A percentile compares a stretch with the other conserved stretches of the same genome.
Conservation (phyloP, 2,797 vertebrate species). For the Leptatherina wallacei region DNA sequence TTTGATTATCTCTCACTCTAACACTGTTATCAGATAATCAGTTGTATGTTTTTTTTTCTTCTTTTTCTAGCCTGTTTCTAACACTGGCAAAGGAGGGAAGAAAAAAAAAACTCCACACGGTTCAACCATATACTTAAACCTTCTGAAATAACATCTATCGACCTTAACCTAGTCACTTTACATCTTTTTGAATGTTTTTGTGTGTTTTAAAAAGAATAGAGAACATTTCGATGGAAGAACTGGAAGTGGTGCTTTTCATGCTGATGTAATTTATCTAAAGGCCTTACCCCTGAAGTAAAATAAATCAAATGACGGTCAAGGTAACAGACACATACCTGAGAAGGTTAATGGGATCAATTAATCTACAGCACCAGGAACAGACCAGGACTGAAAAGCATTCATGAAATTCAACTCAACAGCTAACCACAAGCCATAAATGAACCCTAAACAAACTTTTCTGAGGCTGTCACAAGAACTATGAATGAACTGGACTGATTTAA, state of each 20-base stretch:
- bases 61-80: constrained; percentile 25
- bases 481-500: constrained; percentile 13
- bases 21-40: constrained; percentile 47
- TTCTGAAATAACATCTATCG: background rate
- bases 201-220: background rate
- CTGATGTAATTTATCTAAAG: background rate
- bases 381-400: constrained; percentile 2
- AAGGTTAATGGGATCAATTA: constrained; percentile 14
- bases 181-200: background rate
- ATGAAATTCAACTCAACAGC: constrained; percentile 3
- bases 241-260: background rate
- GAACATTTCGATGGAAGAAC: constrained; percentile 7
- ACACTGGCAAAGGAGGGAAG: constrained; percentile 1
- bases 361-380: background rate
- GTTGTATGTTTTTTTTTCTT: constrained; percentile 35
- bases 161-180: background rate
- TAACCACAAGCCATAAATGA: background rate
- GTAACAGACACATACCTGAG: constrained; percentile 5
- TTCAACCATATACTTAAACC: background rate
- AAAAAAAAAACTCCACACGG: constrained; percentile 1
- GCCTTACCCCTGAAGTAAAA: background rate
- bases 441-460: constrained; percentile 1
- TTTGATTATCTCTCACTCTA: constrained; percentile 16
- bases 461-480: background rate
- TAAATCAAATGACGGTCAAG: background rate